These are phyloP conservation scores for Tarsius wallacei DNA, from an alignment of 2,797 vertebrate species.

Conservation along the genomic window DNA sequence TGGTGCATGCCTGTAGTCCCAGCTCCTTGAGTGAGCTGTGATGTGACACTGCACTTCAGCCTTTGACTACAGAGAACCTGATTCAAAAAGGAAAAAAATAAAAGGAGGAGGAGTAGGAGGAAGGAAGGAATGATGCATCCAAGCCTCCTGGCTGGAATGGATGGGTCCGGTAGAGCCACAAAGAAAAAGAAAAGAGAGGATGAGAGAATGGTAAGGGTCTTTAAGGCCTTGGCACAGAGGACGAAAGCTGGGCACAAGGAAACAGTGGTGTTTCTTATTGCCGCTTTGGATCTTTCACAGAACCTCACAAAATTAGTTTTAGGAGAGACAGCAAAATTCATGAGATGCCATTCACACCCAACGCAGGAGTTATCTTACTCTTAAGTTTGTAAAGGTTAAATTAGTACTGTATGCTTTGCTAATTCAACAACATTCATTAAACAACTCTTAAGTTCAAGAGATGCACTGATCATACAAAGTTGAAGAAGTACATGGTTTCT, in stretches of 20 bases:
- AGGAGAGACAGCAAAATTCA: background rate
- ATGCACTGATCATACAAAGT: background rate
- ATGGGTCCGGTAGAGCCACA: background rate
- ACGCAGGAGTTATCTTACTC: background rate
- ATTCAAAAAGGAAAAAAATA: background rate
- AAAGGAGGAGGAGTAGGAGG: no score
- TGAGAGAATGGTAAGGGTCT: background rate
- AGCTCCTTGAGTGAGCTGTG: no score
- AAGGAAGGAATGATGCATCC: background rate
- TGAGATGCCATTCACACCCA: background rate
- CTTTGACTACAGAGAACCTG: no score
- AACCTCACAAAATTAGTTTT: conserved; percentile 2
- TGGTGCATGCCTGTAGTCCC: no score
- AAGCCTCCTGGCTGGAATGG: background rate
- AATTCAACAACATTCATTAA: conserved; percentile 36
- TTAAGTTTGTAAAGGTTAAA: background rate
- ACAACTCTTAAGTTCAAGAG: conserved; percentile 7
- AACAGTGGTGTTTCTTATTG: background rate
- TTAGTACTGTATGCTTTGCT: background rate
- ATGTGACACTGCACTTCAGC: no score
- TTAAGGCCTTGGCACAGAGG: background rate
- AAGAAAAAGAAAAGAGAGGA: background rate
- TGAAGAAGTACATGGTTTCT: background rate
- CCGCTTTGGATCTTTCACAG: background rate
- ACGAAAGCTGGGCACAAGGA: background rate